phyloP scores from a whole-genome alignment of 2,888 invertebrate species.

The Drosophila cognata region DNA sequence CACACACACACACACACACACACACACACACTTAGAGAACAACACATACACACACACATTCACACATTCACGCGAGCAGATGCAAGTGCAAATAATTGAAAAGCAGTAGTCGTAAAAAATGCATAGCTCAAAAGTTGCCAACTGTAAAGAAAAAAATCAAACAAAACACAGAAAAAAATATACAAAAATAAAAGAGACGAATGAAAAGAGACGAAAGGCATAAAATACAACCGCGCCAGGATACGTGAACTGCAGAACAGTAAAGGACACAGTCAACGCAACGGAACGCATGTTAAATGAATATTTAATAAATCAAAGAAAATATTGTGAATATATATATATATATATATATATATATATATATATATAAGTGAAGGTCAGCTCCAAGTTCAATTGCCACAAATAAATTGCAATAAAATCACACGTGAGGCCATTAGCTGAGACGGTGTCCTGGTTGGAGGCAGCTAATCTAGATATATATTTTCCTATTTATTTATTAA shows the following conservation, averaged over 20 bases:
- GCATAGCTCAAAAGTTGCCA: constrained; percentile 58
- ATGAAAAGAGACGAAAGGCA: background rate
- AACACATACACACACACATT: constrained; percentile 20
- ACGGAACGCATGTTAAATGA: constrained; percentile 51
- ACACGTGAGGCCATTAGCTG: background rate
- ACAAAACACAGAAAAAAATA: constrained; percentile 7
- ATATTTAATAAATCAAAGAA: constrained; percentile 65
- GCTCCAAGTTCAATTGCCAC: constrained; percentile 10
- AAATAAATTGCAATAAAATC: constrained; percentile 25
- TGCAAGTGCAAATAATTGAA: constrained; percentile 69
- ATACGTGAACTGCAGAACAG: constrained; percentile 23
- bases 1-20: background rate
- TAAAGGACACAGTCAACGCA: constrained; percentile 19
- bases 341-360: no score
- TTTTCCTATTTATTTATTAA: background rate
- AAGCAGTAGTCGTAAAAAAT: constrained; percentile 63
- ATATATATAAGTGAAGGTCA: background rate
- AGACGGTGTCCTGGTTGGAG: no score
- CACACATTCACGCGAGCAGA: constrained; percentile 33
- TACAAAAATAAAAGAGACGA: constrained; percentile 4
- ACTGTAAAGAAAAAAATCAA: constrained; percentile 41
- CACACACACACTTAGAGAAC: constrained; percentile 1
- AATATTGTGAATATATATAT: background rate
- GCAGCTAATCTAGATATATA: background rate
- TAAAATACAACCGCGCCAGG: constrained; percentile 22